Evolutionary conservation across 2,888 invertebrate species (phyloP).

Genomic region (Epinotia ramella): DNA sequence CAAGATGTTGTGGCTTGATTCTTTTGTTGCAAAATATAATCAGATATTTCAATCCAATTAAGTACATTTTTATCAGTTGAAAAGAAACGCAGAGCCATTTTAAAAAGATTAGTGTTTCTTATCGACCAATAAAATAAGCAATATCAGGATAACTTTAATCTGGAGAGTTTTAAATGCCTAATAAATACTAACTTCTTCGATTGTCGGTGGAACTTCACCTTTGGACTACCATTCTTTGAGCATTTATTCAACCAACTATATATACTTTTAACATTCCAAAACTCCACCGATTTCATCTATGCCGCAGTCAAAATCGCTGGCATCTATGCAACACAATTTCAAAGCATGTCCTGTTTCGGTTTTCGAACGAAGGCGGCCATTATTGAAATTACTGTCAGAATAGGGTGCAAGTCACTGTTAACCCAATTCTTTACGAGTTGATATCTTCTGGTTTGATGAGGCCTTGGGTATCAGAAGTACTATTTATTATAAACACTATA

Average conservation of each 20-base stretch:
- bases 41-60: too few species aligned
- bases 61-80: not conserved
- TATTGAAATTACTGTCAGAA: slow-evolving; percentile 40
- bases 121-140: not conserved
- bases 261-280: slow-evolving; percentile 61
- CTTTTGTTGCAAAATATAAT: too few species aligned
- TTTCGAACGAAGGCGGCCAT: slow-evolving; percentile 63
- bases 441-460: too few species aligned
- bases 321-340: slow-evolving; percentile 71
- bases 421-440: not conserved
- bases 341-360: slow-evolving; percentile 66
- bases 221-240: slow-evolving; percentile 63
- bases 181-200: not conserved
- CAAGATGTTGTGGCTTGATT: not conserved
- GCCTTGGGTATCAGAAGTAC: too few species aligned
- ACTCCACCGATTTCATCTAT: slow-evolving; percentile 60
- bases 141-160: not conserved
- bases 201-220: slow-evolving; percentile 20
- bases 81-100: not conserved
- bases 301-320: slow-evolving; percentile 63
- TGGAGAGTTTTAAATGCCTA: not conserved
- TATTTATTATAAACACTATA: too few species aligned
- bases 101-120: too few species aligned
- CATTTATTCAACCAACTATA: slow-evolving; percentile 69
- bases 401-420: not conserved